A percentile compares a stretch with the other conserved stretches of the same genome.
phyloP scores from a whole-genome alignment of 2,888 invertebrate species.

The Leptinotarsa tumamoca region DNA sequence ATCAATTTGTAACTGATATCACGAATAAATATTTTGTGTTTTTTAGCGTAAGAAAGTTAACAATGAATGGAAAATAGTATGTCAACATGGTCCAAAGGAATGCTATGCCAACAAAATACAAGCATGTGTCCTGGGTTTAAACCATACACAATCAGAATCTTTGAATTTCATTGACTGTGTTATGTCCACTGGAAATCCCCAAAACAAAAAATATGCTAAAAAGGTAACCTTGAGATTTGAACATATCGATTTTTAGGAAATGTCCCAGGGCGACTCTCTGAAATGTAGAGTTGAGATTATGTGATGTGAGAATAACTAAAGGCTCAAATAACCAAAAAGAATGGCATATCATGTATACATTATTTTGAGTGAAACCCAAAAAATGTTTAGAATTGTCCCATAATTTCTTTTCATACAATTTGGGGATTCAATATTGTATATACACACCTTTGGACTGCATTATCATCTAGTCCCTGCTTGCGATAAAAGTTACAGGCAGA shows the following conservation, averaged over 20 bases:
- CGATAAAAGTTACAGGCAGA: not conserved
- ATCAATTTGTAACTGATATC: no score
- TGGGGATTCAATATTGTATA: not conserved
- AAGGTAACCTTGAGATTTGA: conserved; percentile 29
- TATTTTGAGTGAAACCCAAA: no score
- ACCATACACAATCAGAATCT: conserved; percentile 32
- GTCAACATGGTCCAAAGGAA: conserved; percentile 69
- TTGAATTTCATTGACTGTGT: conserved; percentile 43
- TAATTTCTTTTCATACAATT: no score
- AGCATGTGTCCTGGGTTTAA: conserved; percentile 63
- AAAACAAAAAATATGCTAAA: conserved; percentile 29
- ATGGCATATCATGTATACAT: no score
- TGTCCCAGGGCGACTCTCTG: not conserved
- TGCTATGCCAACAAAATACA: conserved; percentile 69
- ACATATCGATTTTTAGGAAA: no score
- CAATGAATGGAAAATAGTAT: conserved; percentile 48
- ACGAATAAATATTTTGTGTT: not conserved
- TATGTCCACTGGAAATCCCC: conserved; percentile 37
- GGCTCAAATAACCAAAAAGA: no score
- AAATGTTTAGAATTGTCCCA: no score
- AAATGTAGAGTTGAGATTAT: not conserved
- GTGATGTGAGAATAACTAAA: no score
- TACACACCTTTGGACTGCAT: not conserved
- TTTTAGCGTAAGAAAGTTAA: conserved; percentile 29
- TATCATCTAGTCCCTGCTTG: not conserved